Conservation (phyloP, 2,797 vertebrate species). For the Peromyscus eremicus region DNA sequence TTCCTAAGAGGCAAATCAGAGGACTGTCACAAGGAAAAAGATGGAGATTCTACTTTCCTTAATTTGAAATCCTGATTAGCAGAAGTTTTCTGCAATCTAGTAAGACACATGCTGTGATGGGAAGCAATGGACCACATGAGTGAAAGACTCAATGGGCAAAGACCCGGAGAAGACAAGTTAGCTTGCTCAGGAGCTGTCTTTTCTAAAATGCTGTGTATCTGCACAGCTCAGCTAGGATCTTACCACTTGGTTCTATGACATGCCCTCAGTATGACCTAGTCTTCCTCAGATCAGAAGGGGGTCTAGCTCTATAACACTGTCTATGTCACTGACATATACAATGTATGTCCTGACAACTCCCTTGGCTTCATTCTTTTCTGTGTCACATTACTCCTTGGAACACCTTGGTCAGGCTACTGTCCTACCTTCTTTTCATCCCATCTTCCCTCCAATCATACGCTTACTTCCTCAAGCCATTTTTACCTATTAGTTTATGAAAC, state of each 20-base stretch:
- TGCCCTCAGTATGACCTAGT: background rate
- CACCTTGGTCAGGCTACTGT: too few relatives aligned
- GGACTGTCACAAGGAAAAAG: background rate
- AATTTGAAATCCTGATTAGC: background rate
- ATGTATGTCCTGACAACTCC: background rate
- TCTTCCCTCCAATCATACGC: background rate
- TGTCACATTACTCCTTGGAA: too few relatives aligned
- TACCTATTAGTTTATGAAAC: background rate
- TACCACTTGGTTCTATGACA: background rate
- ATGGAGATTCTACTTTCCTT: background rate
- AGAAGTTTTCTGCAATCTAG: background rate
- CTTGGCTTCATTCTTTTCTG: background rate
- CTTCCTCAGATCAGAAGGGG: background rate
- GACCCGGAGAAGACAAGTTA: background rate
- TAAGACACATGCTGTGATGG: background rate
- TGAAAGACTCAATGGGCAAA: background rate
- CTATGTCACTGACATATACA: background rate
- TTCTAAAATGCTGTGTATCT: background rate
- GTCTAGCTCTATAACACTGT: background rate
- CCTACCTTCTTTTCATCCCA: background rate
- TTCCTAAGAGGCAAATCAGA: background rate
- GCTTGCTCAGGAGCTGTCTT: background rate
- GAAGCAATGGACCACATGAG: accelerated
- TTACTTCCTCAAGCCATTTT: background rate
- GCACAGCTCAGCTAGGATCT: accelerated